Base-by-base conservation (phyloP, 1,140 invertebrate genomes). In the Lordiphosa mommai region DNA sequence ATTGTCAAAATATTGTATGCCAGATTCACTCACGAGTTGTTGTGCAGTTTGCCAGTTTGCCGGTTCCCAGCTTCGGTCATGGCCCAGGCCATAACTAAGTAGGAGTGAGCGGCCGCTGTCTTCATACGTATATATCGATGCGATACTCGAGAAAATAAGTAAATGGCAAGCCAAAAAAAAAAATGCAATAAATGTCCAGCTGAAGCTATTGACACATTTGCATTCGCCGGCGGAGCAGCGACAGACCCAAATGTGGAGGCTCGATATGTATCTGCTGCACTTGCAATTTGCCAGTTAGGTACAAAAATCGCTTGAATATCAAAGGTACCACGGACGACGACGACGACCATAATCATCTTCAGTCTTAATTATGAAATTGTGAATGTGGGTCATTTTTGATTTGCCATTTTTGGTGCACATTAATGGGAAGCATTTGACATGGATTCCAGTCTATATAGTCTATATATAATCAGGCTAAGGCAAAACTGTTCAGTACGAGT, bases 1-100 rank as follows among this genome's bases (percentile, higher is more conserved):
- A 76, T 82, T 82, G 76, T 82, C 76, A 82, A 82, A 82, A 82
- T 82, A 82, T 82, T 82, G 76, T 76, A 82, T 74, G 76, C 76
- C 76, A 72, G 65, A 72, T 59, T 71, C 64, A 68, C 69, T 79
- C 73, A 82, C 76, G 72, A 82, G 60, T 56, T 66, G 56, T 38
- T 2, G 1, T 20, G 17, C 3, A n/a, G n/a, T 16, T 43, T 46
- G 34, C 29, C 36, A 30, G 48, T 30, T 20, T 44, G 27, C 37
- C 27, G 16, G 33, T 59, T 59, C 33, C 53, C 59, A 63, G 34
- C 20, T 12, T 50, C 67, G 61, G 61, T 70, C 66, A 69, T 69
- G 66, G 66, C 61, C 16, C 66, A 68, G 51, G 60, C 60, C 41
- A 67, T 23, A 56, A 30, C 38, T n/a, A 29, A 14, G 20, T 7